These are phyloP conservation scores for Heteractis magnifica DNA, from an alignment of 92 coral and sea anemone genomes.

Conservation along the genomic window DNA sequence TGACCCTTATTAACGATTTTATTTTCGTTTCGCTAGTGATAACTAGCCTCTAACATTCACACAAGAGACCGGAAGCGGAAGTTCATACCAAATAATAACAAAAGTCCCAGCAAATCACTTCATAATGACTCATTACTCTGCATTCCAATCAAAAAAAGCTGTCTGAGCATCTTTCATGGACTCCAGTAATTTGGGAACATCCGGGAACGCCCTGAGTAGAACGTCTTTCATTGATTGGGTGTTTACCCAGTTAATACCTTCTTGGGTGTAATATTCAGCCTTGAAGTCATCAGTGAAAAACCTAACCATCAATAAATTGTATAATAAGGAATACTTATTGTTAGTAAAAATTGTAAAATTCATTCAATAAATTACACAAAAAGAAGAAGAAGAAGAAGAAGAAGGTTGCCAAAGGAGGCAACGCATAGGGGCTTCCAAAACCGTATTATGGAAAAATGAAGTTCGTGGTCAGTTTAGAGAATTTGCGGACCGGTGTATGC, in stretches of 20 bases:
- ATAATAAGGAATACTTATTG: neutral
- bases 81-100: neutral
- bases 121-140: neutral
- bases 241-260: constrained; percentile 72
- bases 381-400: too few relatives aligned
- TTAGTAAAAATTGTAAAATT: neutral
- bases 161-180: constrained; percentile 47
- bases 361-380: too few relatives aligned
- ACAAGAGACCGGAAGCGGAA: neutral
- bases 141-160: constrained; percentile 68
- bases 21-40: too few relatives aligned
- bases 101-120: too few relatives aligned
- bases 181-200: constrained; percentile 29
- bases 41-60: too few relatives aligned
- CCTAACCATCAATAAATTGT: constrained; percentile 35
- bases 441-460: too few relatives aligned
- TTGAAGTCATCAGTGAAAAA: constrained; percentile 76
- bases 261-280: constrained; percentile 73
- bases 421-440: too few relatives aligned
- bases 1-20: too few relatives aligned
- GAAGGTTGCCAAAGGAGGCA: too few relatives aligned
- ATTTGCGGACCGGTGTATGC: too few relatives aligned
- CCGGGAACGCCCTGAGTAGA: constrained; percentile 69
- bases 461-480: too few relatives aligned
- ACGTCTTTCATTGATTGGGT: constrained; percentile 67